phyloP scores from a whole-genome alignment of 2,888 invertebrate species.

The Steinernema scapterisci region DNA sequence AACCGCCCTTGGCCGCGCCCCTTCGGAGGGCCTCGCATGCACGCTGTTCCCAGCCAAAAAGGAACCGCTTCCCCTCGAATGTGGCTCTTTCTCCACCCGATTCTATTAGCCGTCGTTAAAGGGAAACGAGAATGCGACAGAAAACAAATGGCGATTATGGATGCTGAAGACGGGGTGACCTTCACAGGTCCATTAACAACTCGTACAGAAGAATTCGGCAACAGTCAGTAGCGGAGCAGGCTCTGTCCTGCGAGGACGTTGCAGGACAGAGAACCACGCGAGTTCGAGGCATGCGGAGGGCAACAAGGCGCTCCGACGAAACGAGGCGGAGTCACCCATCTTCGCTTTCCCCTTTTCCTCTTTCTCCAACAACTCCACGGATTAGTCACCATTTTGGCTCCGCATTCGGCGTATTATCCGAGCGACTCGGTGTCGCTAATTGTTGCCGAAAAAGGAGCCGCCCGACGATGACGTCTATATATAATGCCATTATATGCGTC shows the following conservation, averaged over 20 bases:
- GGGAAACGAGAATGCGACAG: background rate
- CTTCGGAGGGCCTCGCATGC: background rate
- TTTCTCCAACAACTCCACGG: constrained; percentile 23
- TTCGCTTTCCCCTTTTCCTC: background rate
- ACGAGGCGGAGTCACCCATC: constrained; percentile 27
- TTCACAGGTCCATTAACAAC: background rate
- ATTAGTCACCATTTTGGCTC: constrained; percentile 30
- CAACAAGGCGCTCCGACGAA: background rate
- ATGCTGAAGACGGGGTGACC: background rate
- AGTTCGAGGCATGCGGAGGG: background rate
- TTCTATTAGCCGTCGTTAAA: constrained; percentile 25
- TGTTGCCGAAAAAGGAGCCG: constrained; percentile 30
- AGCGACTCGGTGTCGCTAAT: constrained; percentile 28
- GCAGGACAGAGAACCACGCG: background rate
- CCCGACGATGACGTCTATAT: background rate
- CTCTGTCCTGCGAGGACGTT: background rate
- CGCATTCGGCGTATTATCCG: constrained; percentile 21
- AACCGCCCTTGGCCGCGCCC: background rate
- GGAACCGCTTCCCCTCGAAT: background rate
- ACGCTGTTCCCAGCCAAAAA: background rate
- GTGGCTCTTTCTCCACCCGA: background rate
- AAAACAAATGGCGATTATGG: constrained; percentile 12
- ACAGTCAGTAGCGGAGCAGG: too few relatives aligned
- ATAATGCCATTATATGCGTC: background rate
- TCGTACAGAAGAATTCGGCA: background rate